Conservation (phyloP, 2,113 vertebrate species). For the Rafetus swinhoei region DNA sequence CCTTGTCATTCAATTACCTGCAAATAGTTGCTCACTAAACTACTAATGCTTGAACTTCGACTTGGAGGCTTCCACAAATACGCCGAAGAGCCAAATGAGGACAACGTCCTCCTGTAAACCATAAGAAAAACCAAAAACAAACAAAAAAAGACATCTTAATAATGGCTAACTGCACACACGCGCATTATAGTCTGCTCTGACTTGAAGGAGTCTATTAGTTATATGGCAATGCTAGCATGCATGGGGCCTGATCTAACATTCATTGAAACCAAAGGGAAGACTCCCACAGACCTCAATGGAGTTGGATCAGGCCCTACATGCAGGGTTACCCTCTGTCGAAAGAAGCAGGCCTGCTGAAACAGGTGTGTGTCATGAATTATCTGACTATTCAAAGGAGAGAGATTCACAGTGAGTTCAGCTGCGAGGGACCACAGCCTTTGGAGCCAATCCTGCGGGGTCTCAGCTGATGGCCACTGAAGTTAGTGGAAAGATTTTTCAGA, state of each 20-base stretch:
- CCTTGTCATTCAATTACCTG: constrained; percentile 81
- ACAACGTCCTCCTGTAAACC: constrained; percentile 85
- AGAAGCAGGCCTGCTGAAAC: background rate
- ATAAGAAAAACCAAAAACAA: constrained; percentile 15
- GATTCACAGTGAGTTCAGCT: background rate
- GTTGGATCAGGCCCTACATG: background rate
- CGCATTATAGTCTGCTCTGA: background rate
- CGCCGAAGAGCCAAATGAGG: constrained; percentile 76
- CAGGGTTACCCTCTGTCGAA: fast-evolving
- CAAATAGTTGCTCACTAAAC: constrained; percentile 89
- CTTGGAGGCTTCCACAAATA: constrained; percentile 91
- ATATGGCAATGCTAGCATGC: background rate
- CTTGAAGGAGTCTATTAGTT: background rate
- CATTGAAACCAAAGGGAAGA: background rate
- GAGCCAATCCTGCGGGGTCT: background rate
- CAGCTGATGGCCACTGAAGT: background rate
- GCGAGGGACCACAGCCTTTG: background rate
- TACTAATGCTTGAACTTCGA: constrained; percentile 95
- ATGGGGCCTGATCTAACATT: background rate
- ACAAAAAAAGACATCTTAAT: background rate
- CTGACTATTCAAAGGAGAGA: background rate
- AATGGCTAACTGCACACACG: background rate
- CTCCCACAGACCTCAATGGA: background rate
- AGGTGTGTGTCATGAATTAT: fast-evolving
- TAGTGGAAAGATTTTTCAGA: background rate